Conservation (phyloP, 2,888 invertebrate species). For the Nycteola revayana region DNA sequence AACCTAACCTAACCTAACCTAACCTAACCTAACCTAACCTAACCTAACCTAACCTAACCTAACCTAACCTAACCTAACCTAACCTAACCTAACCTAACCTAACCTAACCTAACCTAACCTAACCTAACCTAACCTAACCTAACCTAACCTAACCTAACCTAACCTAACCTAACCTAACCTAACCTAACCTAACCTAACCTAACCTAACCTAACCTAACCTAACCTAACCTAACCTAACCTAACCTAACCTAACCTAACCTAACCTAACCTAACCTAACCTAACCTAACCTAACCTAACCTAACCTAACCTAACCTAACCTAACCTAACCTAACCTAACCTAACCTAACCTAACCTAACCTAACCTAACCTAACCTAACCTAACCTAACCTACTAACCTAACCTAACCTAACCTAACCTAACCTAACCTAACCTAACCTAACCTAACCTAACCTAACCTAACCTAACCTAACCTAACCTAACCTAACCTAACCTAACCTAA, state of each 20-base stretch:
- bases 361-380: conserved; percentile 12
- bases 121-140: no score
- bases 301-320: conserved; percentile 15
- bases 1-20: no score
- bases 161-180: no score
- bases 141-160: no score
- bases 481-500: conserved; percentile 17
- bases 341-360: conserved; percentile 12
- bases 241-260: conserved; percentile 19
- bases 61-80: no score
- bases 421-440: conserved; percentile 17
- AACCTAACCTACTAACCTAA: conserved; percentile 18
- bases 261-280: conserved; percentile 13
- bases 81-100: no score
- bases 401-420: conserved; percentile 15
- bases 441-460: conserved; percentile 17
- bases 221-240: conserved; percentile 24
- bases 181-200: conserved; percentile 16
- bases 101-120: no score
- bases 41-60: no score
- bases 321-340: conserved; percentile 17
- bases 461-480: conserved; percentile 18
- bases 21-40: no score
- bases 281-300: conserved; percentile 14
- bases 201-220: conserved; percentile 24